Evolutionary conservation across 2,797 vertebrate genomes (phyloP), one percentile per base, ranked within the genome.

Genomic region (Hypotaenidia philippensis): DNA sequence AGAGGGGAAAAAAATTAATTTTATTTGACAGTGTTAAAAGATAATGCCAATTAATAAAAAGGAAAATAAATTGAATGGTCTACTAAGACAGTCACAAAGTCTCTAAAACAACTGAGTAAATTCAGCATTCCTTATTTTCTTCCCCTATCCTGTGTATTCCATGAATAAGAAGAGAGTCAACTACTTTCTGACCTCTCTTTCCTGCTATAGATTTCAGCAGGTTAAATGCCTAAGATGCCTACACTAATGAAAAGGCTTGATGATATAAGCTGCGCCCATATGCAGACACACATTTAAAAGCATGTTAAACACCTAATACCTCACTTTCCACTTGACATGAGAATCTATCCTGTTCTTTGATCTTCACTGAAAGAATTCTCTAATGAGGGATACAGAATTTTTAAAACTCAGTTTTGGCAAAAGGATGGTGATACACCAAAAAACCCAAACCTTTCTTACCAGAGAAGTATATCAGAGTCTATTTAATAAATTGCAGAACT

Each of bases 41-140:
- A 10, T 25, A 70, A 61, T 4, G 3, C 5, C 6, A 70, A n/a
- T 32, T 38, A 53, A 74, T 14, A 44, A 38, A 44, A 34, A 69
- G 5, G 13, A 45, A 49, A 34, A 6, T 3, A 52, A 68, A 5
- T 41, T 38, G 36, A 70, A 2, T 0, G 0, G 8, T 52, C 47
- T 31, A 17, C 19, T 47, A 23, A 36, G 64, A 64, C 25, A 27
- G 66, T 26, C 25, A 70, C 36, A 15, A 13, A 45, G n/a, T 5
- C 34, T 32, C n/a, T 13, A 13, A 45, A 55, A 36, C 15, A 90
- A 9, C 9, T n/a, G 5, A 34, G 5, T 21, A 31, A 57, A 85
- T 44, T 69, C 40, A 78, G 34, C 25, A 34, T 60, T 38, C 26
- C 13, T 20, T 55, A 0, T 23, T 55, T 18, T 47, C n/a, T 71